Evolutionary conservation across 2,888 invertebrate species (phyloP).

Genomic region (Zaprionus bogoriensis): DNA sequence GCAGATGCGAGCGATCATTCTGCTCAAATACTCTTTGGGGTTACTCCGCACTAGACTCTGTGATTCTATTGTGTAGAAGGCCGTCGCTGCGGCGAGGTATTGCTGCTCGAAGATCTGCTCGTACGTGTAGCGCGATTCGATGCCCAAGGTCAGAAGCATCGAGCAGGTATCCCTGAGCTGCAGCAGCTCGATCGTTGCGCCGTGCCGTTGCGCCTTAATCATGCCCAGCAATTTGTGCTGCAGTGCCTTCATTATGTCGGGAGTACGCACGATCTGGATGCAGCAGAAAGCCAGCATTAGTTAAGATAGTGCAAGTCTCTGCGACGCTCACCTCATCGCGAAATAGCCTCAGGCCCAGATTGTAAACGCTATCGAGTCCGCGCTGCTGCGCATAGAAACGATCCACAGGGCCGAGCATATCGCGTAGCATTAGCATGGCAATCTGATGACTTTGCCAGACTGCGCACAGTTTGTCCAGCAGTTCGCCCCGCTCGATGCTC

Average conservation of each 20-base stretch:
- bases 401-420: slow-evolving; percentile 2
- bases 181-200: background rate
- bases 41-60: background rate
- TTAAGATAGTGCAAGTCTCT: background rate
- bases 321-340: slow-evolving; percentile 4
- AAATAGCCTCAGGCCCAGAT: slow-evolving; percentile 2
- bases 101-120: background rate
- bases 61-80: background rate
- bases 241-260: background rate
- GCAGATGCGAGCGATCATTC: background rate
- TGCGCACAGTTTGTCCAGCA: background rate
- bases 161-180: background rate
- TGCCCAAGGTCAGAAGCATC: slow-evolving; percentile 1
- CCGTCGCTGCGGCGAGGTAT: background rate
- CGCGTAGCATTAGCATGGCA: slow-evolving; percentile 8
- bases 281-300: background rate
- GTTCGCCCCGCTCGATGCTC: background rate
- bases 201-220: background rate
- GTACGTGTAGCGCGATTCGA: background rate
- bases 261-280: background rate
- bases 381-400: background rate
- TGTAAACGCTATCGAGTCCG: slow-evolving; percentile 3
- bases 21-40: background rate
- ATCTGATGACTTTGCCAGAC: slow-evolving; percentile 7
- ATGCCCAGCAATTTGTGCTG: background rate